Evolutionary conservation across 2,797 vertebrate species (phyloP), one percentile per base, ranked within the genome.

Genomic region (Hypotaenidia okinawae): DNA sequence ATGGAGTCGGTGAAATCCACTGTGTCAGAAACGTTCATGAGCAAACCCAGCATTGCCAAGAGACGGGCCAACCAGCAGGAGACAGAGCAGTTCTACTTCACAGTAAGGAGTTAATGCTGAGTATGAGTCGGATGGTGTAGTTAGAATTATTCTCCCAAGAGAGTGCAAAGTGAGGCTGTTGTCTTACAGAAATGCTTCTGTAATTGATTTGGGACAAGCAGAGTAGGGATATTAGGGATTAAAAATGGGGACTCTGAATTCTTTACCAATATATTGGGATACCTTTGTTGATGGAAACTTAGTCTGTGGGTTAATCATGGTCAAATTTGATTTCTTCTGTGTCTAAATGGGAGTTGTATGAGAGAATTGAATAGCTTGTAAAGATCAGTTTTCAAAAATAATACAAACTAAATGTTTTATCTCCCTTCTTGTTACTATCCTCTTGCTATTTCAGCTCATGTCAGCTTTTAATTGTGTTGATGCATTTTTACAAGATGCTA

Each of bases 51-150:
- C 96, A 98, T 99, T 54, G 99, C 99, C 95, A 99, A 99, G 97
- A 98, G 99, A 33, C 97, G 99, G 51, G 99, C 99, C 94, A 99
- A 99, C 97, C 99, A 99, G 97, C 99, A 99, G 97, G 99, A 99
- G 98, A 99, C 99, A 0, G 99, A 99, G 97, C 99, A 99, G 98
- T 99, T 99, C 97, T 99, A 99, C 97, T 99, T 99, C 97, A 99
- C 99, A 84, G 99, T 99, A 96, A 97, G 98, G 74, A 59, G n/a
- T 17, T 69, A 10, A 2, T 37, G n/a, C 27, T 0, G 8, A 21
- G 24, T 12, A 5, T 7, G 6, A 78, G 74, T 79, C 4, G 0
- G 24, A 9, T 4, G 39, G 10, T 6, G 30, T 74, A 16, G 21
- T 89, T 54, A 37, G 37, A 67, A 35, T 63, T 72, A 8, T 1